Evolutionary conservation across 2,113 vertebrate genomes (phyloP), one percentile per base, ranked within the genome.

Genomic region (Thermophis baileyi): DNA sequence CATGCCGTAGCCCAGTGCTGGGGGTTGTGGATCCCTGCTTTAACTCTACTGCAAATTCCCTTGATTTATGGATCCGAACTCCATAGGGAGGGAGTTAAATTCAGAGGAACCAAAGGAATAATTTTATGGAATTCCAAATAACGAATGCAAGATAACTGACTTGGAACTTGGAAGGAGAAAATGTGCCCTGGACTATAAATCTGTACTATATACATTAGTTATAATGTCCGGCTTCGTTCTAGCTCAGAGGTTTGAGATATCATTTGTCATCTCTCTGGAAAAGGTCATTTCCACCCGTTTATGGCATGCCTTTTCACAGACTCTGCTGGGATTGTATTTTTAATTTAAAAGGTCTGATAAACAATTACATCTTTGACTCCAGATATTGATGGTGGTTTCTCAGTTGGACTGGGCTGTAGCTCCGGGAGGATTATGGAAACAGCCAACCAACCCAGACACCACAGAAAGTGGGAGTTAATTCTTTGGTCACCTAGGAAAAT

Each of bases 251-350:
- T 93, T 93, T 95, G 94, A 96, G 91, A 92, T 92, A 47, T 91
- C 91, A 94, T 97, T 96, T 94, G 95, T 97, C 95, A 96, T 95
- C 93, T 93, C 95, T 89, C 94, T 87, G 1, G 0, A 96, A 95
- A 95, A 96, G 95, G 94, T 95, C 94, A 95, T 95, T 94, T 95
- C 90, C 87, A 81, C 89, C 25, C 7, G 93, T 94, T 96, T 93
- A 91, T 89, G 91, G 86, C 63, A 85, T 86, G 90, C 87, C 86
- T 95, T 93, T 95, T 92, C 3, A 46, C 86, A 86, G 27, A 63
- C 90, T 94, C 94, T 88, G 50, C 91, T 63, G 93, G 91, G 95
- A 96, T 91, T 4, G 1, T 93, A 93, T 93, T 96, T 96, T 92
- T 96, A 95, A 95, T 95, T 94, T 95, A 25, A 96, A 94, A 95